Percentiles rank a stretch among this genome's conserved stretches.
phyloP scores from a whole-genome alignment of 2,113 vertebrate species.

The Hyla sarda region DNA sequence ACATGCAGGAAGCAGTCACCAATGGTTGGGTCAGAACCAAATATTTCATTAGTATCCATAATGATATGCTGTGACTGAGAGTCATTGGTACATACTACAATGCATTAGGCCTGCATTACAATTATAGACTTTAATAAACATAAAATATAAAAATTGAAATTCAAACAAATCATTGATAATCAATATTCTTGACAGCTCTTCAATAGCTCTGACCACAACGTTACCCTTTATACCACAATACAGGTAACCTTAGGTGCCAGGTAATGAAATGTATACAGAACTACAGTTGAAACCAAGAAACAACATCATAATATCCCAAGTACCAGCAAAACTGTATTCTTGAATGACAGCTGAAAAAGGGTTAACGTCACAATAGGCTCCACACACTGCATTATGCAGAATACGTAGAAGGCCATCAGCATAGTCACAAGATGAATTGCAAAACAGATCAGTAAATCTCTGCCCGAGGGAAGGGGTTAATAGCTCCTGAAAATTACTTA shows the following conservation, averaged over 20 bases:
- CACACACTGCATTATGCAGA: not conserved
- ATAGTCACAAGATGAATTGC: not conserved
- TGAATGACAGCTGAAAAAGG: not conserved
- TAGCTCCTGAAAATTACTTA: not conserved
- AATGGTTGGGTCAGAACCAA: too few relatives aligned
- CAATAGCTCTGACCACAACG: too few relatives aligned
- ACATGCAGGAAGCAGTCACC: too few relatives aligned
- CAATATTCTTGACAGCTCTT: too few relatives aligned
- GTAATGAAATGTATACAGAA: not conserved
- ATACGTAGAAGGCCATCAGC: not conserved
- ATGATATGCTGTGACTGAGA: too few relatives aligned
- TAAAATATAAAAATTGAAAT: too few relatives aligned
- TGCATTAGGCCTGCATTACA: too few relatives aligned
- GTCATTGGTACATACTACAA: too few relatives aligned
- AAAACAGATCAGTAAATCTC: not conserved
- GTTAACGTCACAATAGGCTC: conserved; percentile 1
- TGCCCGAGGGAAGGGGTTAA: not conserved
- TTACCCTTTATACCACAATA: too few relatives aligned
- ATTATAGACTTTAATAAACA: too few relatives aligned
- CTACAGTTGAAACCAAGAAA: not conserved
- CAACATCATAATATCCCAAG: not conserved
- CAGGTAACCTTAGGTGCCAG: not conserved
- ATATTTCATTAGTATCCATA: too few relatives aligned
- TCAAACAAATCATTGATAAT: too few relatives aligned
- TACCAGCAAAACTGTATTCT: not conserved